phyloP scores from a whole-genome alignment of 2,888 invertebrate species.

The Rhingia campestris region DNA sequence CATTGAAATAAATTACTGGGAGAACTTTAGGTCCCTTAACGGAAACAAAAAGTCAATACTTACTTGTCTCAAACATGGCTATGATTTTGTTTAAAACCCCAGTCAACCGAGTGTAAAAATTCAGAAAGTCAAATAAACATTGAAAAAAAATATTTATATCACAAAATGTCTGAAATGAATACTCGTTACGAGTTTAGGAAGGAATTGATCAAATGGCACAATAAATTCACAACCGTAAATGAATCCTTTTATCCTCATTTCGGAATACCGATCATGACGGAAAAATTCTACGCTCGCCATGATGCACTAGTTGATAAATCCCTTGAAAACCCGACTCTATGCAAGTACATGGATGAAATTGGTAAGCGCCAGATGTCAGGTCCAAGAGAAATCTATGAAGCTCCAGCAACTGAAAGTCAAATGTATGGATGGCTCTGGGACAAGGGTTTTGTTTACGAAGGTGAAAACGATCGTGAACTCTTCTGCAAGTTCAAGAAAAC shows the following conservation, averaged over 20 bases:
- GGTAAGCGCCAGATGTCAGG: slow-evolving; percentile 11
- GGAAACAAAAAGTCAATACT: no score
- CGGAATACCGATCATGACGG: slow-evolving; percentile 16
- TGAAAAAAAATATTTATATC: background rate
- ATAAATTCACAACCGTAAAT: slow-evolving; percentile 19
- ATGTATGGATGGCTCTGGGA: slow-evolving; percentile 50
- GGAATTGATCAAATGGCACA: slow-evolving; percentile 13
- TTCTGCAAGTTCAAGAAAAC: slow-evolving; percentile 3
- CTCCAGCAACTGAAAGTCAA: slow-evolving; percentile 43
- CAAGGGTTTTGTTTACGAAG: slow-evolving; percentile 22
- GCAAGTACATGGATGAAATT: slow-evolving; percentile 12
- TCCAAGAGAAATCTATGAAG: slow-evolving; percentile 11
- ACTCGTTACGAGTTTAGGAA: slow-evolving; percentile 31
- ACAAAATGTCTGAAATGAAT: background rate
- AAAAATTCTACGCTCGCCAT: slow-evolving; percentile 49
- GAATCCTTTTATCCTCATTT: slow-evolving; percentile 30
- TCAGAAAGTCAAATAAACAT: background rate
- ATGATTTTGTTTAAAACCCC: no score
- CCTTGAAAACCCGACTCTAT: slow-evolving; percentile 7
- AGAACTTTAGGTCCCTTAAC: no score
- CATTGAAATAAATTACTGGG: no score
- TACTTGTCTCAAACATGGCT: no score
- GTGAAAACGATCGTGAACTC: slow-evolving; percentile 29
- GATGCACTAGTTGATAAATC: slow-evolving; percentile 11
- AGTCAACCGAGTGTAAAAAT: no score